Evolutionary conservation across 2,888 invertebrate species (phyloP), one percentile per base, ranked within the genome.

Genomic region (Platynereis dumerilii): DNA sequence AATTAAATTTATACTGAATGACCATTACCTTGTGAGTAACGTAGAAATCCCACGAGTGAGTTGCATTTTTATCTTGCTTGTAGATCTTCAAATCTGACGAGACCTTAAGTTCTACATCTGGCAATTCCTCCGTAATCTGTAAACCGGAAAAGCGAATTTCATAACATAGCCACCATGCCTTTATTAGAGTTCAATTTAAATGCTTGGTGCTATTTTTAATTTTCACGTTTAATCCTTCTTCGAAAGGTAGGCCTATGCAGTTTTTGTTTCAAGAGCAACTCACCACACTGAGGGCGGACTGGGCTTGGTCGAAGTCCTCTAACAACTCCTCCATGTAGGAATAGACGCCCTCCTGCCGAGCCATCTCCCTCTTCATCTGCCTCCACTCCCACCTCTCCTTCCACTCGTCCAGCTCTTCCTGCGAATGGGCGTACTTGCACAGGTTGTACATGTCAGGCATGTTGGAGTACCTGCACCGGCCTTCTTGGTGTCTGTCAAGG

Each of bases 331-430:
- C 79, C 76, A 79, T 79, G 72, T 79, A 80, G 3, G 81, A 82
- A 69, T 77, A 79, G 39, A 81, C 74, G 20, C 75, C 72, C 48
- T 78, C 76, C 54, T 79, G 73, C 17, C 74, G 69, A 2, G 81
- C 81, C 72, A 79, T 76, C 15, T 76, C 74, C 5, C 78, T 68
- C 67, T 81, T 81, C 78, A 80, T 78, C 68, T 75, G 72, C 17
- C 81, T 68, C 80, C 80, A 81, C 55, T 77, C 77, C 60, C 73
- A 76, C 12, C 82, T 63, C 66, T 81, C 80, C 53, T 68, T 69
- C 82, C 82, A 82, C 69, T 82, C 83, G 53, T 83, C 81, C 59
- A 83, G 71, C 65, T 83, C 83, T 58, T 78, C 78, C 58, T 75
- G 72, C 34, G 75, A 74, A 72, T 83, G 83, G 15, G 83, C 83